These are phyloP conservation scores for Chymomyza amoena DNA, from an alignment of 2,888 invertebrate species.

Conservation along the genomic window DNA sequence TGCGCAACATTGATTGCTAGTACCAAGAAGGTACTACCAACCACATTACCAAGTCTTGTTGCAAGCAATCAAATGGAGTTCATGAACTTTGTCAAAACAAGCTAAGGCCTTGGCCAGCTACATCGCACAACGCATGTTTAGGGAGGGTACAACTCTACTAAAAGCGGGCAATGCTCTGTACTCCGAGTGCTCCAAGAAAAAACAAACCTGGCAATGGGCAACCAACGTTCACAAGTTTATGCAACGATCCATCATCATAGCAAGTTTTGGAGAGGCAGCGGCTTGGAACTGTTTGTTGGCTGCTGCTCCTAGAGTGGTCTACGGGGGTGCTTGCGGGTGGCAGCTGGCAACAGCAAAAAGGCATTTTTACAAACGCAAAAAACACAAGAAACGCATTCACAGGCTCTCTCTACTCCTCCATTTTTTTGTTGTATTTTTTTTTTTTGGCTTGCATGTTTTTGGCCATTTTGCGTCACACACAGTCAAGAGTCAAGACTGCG, in stretches of 20 bases:
- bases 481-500: constrained; percentile 33
- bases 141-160: background rate
- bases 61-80: constrained; percentile 29
- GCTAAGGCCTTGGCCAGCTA: constrained; percentile 29
- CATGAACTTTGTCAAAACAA: constrained; percentile 42
- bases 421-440: background rate
- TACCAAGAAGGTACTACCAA: background rate
- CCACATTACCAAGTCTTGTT: background rate
- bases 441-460: constrained; percentile 59
- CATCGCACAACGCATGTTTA: constrained; percentile 12
- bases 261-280: constrained; percentile 2
- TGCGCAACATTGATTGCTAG: constrained; percentile 38
- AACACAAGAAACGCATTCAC: constrained; percentile 72
- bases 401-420: constrained; percentile 18
- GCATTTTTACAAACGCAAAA: constrained; percentile 55
- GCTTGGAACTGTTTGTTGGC: no score
- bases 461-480: constrained; percentile 56
- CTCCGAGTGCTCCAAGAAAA: background rate
- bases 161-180: background rate
- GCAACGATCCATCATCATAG: constrained; percentile 67
- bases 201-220: constrained; percentile 23
- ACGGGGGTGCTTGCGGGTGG: background rate
- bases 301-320: background rate
- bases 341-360: constrained; percentile 42
- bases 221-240: constrained; percentile 51